Conservation (phyloP, 2,888 invertebrate genomes). For the Phragmatobia fuliginosa region DNA sequence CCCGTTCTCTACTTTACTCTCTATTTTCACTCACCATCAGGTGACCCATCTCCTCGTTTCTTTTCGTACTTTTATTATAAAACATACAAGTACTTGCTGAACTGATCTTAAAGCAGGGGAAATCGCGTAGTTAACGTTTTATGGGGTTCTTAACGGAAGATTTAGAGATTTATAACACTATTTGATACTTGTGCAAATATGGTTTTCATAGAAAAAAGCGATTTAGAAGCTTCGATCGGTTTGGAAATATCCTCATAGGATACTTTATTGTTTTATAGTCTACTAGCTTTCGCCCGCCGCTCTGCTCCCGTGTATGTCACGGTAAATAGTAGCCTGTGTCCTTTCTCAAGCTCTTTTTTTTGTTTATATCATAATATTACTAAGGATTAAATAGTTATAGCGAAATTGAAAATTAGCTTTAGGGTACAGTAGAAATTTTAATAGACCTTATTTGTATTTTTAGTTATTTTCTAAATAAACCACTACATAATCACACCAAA, state of each 20-base stretch:
- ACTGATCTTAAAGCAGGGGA: constrained; percentile 1
- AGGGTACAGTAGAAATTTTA: too few relatives aligned
- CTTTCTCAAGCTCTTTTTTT: too few relatives aligned
- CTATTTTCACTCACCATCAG: too few relatives aligned
- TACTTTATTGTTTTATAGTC: constrained; percentile 12
- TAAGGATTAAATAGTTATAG: too few relatives aligned
- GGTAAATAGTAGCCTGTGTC: too few relatives aligned
- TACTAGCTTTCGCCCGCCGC: too few relatives aligned
- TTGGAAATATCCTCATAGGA: not conserved
- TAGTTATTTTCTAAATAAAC: not conserved
- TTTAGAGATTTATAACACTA: constrained; percentile 7
- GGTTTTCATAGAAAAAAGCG: not conserved
- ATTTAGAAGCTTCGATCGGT: constrained; percentile 9
- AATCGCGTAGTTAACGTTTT: constrained; percentile 5
- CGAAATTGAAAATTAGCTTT: not conserved
- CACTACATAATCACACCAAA: not conserved
- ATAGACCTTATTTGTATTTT: not conserved
- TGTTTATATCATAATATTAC: too few relatives aligned
- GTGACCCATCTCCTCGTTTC: too few relatives aligned
- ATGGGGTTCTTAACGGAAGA: constrained; percentile 11
- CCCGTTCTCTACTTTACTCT: too few relatives aligned
- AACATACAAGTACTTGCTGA: constrained; percentile 4
- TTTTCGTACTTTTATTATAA: not conserved
- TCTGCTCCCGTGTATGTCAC: too few relatives aligned
- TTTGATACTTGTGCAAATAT: constrained; percentile 6